A percentile compares a stretch with the other conserved stretches of the same genome.
Evolutionary conservation across 2,888 invertebrate genomes (phyloP).

Genomic region (Parnassius smintheus): DNA sequence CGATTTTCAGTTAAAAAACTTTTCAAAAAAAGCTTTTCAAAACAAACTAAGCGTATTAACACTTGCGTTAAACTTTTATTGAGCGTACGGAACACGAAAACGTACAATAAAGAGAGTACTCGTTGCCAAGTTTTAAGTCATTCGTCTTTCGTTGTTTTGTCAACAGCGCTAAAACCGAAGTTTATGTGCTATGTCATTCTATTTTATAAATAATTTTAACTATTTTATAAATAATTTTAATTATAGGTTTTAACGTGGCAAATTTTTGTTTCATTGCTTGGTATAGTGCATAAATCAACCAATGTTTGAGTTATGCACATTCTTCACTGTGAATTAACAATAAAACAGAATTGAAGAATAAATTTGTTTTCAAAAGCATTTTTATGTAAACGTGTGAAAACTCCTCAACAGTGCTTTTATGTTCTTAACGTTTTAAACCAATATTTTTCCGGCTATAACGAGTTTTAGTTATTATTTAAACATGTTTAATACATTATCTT

Average conservation of each 20-base stretch:
- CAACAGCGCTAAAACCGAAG: slow-evolving; percentile 27
- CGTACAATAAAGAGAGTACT: neutral
- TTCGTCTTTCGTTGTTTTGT: slow-evolving; percentile 34
- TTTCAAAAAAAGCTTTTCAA: too few species aligned
- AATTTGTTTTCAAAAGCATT: too few species aligned
- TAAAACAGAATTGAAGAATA: too few species aligned
- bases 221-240: slow-evolving; percentile 42
- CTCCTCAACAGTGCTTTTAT: too few species aligned
- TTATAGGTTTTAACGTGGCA: slow-evolving; percentile 34
- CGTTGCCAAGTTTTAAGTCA: slow-evolving; percentile 32
- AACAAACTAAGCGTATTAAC: too few species aligned
- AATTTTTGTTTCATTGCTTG: slow-evolving; percentile 33
- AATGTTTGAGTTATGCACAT: neutral
- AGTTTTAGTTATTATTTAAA: too few species aligned
- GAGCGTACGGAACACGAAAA: slow-evolving; percentile 5
- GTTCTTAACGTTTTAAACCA: too few species aligned
- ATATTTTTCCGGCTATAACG: too few species aligned
- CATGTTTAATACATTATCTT: too few species aligned
- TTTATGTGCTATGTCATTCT: slow-evolving; percentile 38
- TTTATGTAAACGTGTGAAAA: too few species aligned
- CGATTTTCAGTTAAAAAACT: too few species aligned
- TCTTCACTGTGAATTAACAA: too few species aligned
- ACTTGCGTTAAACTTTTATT: slow-evolving; percentile 1
- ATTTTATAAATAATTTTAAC: slow-evolving; percentile 44
- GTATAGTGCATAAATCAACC: neutral